Conservation (phyloP, 2,888 invertebrate genomes). For the Agriopis aurantiaria region DNA sequence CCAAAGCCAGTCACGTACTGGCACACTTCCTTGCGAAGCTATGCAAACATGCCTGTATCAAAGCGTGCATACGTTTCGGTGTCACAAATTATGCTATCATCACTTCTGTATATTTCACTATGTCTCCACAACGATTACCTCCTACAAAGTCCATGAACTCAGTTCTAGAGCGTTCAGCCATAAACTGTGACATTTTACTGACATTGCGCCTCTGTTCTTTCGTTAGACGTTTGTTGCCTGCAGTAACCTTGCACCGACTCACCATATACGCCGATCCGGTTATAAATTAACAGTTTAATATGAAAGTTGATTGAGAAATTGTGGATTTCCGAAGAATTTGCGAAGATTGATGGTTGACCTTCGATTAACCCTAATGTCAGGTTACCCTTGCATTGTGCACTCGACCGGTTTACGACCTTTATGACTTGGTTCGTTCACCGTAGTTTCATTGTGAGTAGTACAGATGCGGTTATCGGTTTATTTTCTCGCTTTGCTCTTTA, state of each 20-base stretch:
- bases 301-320: slow-evolving; percentile 44
- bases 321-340: slow-evolving; percentile 39
- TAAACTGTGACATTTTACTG: slow-evolving; percentile 81
- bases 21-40: not conserved
- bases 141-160: slow-evolving; percentile 66
- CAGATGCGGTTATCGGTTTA: slow-evolving; percentile 81
- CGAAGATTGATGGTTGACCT: slow-evolving; percentile 59
- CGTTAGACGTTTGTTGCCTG: slow-evolving; percentile 68
- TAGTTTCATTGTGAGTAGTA: slow-evolving; percentile 65
- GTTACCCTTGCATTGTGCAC: slow-evolving; percentile 66
- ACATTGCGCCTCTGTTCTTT: slow-evolving; percentile 70
- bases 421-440: slow-evolving; percentile 76
- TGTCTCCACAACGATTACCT: slow-evolving; percentile 39
- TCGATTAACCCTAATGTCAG: slow-evolving; percentile 60
- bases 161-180: slow-evolving; percentile 68
- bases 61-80: no score
- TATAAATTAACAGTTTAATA: slow-evolving; percentile 48
- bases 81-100: not conserved
- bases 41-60: not conserved
- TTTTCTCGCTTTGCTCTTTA: slow-evolving; percentile 83
- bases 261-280: slow-evolving; percentile 57
- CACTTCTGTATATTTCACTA: not conserved
- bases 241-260: slow-evolving; percentile 65
- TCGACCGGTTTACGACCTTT: slow-evolving; percentile 73
- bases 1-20: not conserved